Percentiles rank a stretch among this genome's conserved stretches.
phyloP scores from a whole-genome alignment of 2,797 vertebrate genomes.

The Paramormyrops hopkinsi region DNA sequence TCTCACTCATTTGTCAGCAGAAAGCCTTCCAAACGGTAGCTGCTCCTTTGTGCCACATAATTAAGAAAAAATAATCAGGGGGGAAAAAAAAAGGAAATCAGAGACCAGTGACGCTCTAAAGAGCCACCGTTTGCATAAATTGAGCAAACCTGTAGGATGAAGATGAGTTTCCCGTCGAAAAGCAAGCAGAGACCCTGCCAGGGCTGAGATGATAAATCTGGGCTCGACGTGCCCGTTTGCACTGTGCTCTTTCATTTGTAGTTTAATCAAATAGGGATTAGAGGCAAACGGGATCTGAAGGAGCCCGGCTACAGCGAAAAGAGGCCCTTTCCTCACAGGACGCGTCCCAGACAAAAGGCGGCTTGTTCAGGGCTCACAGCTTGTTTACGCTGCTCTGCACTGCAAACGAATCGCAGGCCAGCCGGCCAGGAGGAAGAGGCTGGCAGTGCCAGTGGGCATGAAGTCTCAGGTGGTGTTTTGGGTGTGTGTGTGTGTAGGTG shows the following conservation, averaged over 20 bases:
- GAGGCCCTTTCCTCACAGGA: slow-evolving; percentile 1
- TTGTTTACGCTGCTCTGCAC: background rate
- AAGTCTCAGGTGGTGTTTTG: background rate
- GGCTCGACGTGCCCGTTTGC: background rate
- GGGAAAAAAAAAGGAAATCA: background rate
- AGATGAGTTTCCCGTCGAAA: background rate
- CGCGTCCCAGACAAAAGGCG: background rate
- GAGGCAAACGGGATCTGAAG: background rate
- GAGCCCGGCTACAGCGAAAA: background rate
- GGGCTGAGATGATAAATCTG: background rate
- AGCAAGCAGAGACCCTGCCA: background rate
- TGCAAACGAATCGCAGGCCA: background rate
- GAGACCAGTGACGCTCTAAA: background rate
- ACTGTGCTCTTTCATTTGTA: background rate
- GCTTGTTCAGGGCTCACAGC: background rate
- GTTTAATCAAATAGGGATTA: slow-evolving; percentile 15
- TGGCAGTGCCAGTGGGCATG: background rate
- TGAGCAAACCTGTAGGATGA: slow-evolving; percentile 2
- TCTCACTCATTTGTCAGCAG: background rate
- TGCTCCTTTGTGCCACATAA: background rate
- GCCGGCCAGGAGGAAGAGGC: background rate
- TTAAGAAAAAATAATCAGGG: background rate
- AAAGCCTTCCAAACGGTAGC: background rate
- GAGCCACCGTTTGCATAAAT: background rate
- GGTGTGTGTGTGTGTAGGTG: background rate